Conservation (phyloP, 1,140 invertebrate genomes). For the Argopecten irradians region DNA sequence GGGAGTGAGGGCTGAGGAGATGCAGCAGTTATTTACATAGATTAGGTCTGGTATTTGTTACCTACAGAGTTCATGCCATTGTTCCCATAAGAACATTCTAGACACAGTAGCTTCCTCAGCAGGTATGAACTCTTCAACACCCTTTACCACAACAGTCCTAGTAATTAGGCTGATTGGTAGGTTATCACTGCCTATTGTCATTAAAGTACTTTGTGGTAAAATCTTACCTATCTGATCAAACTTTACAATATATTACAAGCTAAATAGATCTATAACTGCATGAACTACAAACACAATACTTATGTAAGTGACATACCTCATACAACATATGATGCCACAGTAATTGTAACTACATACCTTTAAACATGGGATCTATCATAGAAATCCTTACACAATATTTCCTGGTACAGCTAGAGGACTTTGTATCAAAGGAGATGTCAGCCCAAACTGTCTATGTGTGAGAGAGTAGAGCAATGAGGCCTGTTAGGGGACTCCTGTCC, state of each 20-base stretch:
- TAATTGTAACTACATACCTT: background rate
- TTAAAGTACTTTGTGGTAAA: too few relatives aligned
- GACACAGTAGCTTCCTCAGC: background rate
- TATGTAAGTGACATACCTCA: background rate
- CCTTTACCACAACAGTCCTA: background rate
- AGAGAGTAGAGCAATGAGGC: too few relatives aligned
- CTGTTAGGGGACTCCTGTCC: too few relatives aligned
- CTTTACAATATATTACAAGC: too few relatives aligned
- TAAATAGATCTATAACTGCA: too few relatives aligned
- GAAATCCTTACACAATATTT: too few relatives aligned
- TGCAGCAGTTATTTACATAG: background rate
- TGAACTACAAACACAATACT: background rate
- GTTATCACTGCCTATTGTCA: too few relatives aligned
- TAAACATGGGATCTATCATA: too few relatives aligned
- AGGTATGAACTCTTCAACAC: background rate
- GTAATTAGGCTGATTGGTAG: background rate
- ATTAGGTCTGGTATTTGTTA: background rate
- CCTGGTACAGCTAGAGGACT: too few relatives aligned
- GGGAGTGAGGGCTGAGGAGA: background rate
- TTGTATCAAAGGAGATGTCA: too few relatives aligned
- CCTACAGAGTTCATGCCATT: background rate
- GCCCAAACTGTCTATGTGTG: too few relatives aligned
- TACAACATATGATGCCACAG: background rate
- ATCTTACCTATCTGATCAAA: too few relatives aligned
- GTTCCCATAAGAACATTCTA: background rate